Evolutionary conservation across 1,140 invertebrate genomes (phyloP).

Genomic region (Drosophila micromelanica): DNA sequence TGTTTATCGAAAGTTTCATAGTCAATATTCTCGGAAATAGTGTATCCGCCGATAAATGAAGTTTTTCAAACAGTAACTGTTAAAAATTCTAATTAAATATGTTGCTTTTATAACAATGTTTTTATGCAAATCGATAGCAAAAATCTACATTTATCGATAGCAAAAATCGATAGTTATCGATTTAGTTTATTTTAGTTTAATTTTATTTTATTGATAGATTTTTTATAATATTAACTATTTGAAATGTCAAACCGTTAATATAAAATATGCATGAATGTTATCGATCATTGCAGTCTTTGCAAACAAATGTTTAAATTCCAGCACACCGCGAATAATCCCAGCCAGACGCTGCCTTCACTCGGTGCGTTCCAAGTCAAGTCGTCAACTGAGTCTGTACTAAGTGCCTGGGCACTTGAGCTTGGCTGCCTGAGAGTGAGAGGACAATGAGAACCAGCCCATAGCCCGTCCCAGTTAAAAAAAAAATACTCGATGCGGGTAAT

Average conservation of each 20-base stretch:
- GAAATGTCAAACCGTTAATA: too few relatives aligned
- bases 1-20: too few relatives aligned
- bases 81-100: too few relatives aligned
- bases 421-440: conserved; percentile 22
- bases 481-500: conserved; percentile 41
- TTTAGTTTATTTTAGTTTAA: too few relatives aligned
- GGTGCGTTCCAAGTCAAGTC: conserved; percentile 20
- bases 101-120: too few relatives aligned
- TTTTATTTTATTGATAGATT: background rate
- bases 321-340: background rate
- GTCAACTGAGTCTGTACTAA: conserved; percentile 22
- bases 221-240: too few relatives aligned
- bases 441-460: conserved; percentile 11
- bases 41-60: too few relatives aligned
- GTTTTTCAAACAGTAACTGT: too few relatives aligned
- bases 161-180: background rate
- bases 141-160: background rate
- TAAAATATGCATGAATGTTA: background rate
- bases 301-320: background rate
- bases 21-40: too few relatives aligned
- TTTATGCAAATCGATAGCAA: too few relatives aligned
- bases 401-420: conserved; percentile 46
- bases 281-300: background rate
- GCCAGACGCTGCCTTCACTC: background rate
- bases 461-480: conserved; percentile 22